Evolutionary conservation across 64 coral and sea anemone species (phyloP), one percentile per base, ranked within the genome.

Genomic region (Montipora foliosa): DNA sequence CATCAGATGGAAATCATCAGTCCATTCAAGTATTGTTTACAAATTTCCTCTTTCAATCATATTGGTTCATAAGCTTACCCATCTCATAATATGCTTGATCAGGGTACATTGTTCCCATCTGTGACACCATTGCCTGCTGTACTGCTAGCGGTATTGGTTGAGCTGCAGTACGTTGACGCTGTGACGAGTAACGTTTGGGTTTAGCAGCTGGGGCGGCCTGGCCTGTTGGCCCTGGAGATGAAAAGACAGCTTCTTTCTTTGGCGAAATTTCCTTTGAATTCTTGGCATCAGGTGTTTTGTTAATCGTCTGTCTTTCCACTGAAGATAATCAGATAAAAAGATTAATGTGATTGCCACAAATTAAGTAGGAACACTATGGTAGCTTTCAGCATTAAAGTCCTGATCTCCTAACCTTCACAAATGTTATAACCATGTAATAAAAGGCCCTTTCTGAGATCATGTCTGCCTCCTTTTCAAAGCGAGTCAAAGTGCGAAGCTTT

Each of bases 121-220:
- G 92, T 37, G 85, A 59, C 13, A 22, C 47, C 83, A 88, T 88
- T 3, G 85, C 7, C 52, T 93, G 83, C 10, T 82, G 48, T 10
- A 82, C 68, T n/a, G 76, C 44, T n/a, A 87, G 59, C 4, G 61
- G 75, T 14, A 87, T 69, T 13, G 71, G 92, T 13, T 93, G 92
- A 50, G 83, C 71, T 19, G 83, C 71, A 5, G 75, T 49, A 46
- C 92, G 47, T 67, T 93, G 92, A 8, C 92, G 37, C 75, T 93
- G 92, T 50, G 92, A 93, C 45, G 92, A 93, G 72, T 93, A 93
- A 3, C 92, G 92, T 73, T 93, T 93, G 10, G 92, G 92, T 88
- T 93, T 93, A 20, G 59, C 74, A 16, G 87, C 51, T 59, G 72
- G 51, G 2, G 74, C 76, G 61, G 13, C 59, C 6, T 89, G 37